Base-by-base conservation (phyloP, 1,140 invertebrate species). In the Rhyzopertha dominica region DNA sequence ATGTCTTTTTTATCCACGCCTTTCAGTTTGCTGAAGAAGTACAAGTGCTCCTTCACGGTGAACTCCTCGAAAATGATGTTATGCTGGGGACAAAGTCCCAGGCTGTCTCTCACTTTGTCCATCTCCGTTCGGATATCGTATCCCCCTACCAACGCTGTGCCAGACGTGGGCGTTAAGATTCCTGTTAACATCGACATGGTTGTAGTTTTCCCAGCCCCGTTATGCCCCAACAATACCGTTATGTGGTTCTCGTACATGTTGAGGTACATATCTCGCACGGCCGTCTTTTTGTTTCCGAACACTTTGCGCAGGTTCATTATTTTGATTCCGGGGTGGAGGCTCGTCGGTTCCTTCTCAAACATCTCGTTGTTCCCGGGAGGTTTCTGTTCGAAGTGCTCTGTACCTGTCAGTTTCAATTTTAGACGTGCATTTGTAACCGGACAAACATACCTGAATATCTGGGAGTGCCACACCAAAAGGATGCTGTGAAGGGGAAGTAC, bases 51-150 rank as follows among this genome's bases (percentile, higher is more conserved):
- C 18, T 76, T 72, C 0, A 96, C 92, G 12, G 86, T 95, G 30
- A 97, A 72, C 54, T 89, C 84, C 40, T 90, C 82, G 65, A 97
- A 95, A 1, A 98, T 74, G 45, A 97, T 85, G 67, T 98, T 91
- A 64, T 96, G 90, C 67, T 98, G 95, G 7, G 94, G 94, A 69
- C 95, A 98, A 4, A 93, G 71, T 4, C 91, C 90, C 1, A 94
- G 68, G 44, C 80, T 83, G 23, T 72, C 66, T 14, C 88, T 74
- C 1, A 87, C 83, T 5, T 49, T 61, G 12, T 65, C 62, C 50
- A 79, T 74, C 34, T 81, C 69, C 5, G 67, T 75, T 13, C 70
- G 63, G 18, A 87, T 82, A 63, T 86, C 80, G 59, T 73, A 75
- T 25, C 80, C 82, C 59, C 81, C 79, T 1, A 89, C 71, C 3